These are phyloP conservation scores for Dione vanillae DNA, from an alignment of 2,888 invertebrate species.

Conservation along the genomic window DNA sequence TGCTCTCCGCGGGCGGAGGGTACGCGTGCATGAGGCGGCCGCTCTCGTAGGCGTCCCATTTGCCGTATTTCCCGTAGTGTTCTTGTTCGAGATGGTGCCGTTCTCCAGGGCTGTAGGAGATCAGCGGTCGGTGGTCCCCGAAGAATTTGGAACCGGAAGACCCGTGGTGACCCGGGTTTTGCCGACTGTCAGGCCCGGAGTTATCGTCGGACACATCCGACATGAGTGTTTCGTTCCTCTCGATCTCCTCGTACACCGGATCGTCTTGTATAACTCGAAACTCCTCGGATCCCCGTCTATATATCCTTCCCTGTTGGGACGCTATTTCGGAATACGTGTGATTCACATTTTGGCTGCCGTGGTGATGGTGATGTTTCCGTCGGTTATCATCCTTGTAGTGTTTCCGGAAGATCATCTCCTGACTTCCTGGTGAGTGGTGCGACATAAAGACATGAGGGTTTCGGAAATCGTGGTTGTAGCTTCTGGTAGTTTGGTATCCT, in stretches of 20 bases:
- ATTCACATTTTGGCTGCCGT: slow-evolving; percentile 85
- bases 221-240: slow-evolving; percentile 88
- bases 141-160: slow-evolving; percentile 88
- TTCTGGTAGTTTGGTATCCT: slow-evolving; percentile 76
- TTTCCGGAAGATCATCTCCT: slow-evolving; percentile 77
- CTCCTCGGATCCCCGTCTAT: slow-evolving; percentile 82
- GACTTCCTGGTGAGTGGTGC: slow-evolving; percentile 78
- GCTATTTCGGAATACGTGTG: slow-evolving; percentile 91
- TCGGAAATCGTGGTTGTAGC: slow-evolving; percentile 79
- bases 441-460: slow-evolving; percentile 80
- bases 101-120: slow-evolving; percentile 90
- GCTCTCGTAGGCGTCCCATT: slow-evolving; percentile 83
- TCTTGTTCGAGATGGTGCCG: slow-evolving; percentile 80
- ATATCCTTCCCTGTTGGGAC: slow-evolving; percentile 77
- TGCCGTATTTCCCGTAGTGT: slow-evolving; percentile 78
- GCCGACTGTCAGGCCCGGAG: slow-evolving; percentile 86
- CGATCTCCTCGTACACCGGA: slow-evolving; percentile 93
- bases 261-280: slow-evolving; percentile 87
- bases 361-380: slow-evolving; percentile 79
- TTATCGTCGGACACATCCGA: slow-evolving; percentile 91
- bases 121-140: slow-evolving; percentile 91
- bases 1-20: slow-evolving; percentile 82
- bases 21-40: slow-evolving; percentile 81
- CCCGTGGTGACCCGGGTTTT: slow-evolving; percentile 85
- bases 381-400: slow-evolving; percentile 77